A percentile compares a stretch with the other conserved stretches of the same genome.
Evolutionary conservation across 2,113 vertebrate genomes (phyloP).

Genomic region (Gopherus evgoodei): DNA sequence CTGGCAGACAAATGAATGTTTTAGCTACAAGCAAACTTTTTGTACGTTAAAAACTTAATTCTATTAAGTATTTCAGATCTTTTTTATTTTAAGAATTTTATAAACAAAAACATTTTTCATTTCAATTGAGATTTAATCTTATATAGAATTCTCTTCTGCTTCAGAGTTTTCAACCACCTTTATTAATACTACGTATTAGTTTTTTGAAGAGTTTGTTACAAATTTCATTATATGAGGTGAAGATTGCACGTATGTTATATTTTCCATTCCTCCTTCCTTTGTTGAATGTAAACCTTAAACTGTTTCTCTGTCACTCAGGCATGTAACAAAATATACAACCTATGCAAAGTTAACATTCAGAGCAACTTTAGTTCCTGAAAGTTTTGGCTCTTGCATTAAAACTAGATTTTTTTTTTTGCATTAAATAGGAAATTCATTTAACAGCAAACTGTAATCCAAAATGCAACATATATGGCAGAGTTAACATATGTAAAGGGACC

Average conservation of each 20-base stretch:
- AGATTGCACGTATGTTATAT: background rate
- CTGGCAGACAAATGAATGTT: rapidly evolving
- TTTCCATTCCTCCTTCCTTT: background rate
- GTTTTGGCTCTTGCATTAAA: background rate
- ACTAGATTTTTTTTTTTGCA: too few relatives aligned
- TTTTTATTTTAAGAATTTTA: background rate
- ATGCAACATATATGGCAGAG: too few relatives aligned
- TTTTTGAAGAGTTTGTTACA: background rate
- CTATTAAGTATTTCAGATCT: background rate
- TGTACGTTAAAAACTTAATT: background rate
- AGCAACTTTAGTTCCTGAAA: background rate
- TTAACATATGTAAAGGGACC: too few relatives aligned
- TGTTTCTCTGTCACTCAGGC: background rate
- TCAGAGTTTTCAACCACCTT: too few relatives aligned
- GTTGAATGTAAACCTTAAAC: background rate
- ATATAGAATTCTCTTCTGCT: too few relatives aligned
- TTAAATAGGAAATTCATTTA: too few relatives aligned
- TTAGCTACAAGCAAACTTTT: background rate
- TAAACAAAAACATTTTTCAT: background rate
- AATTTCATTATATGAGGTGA: background rate
- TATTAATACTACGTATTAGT: background rate
- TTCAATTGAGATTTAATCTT: background rate
- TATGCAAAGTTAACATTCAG: background rate
- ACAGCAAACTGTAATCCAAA: too few relatives aligned
- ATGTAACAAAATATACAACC: background rate